Evolutionary conservation across 1,140 invertebrate genomes (phyloP), one percentile per base, ranked within the genome.

Genomic region (Drosophila serrata): DNA sequence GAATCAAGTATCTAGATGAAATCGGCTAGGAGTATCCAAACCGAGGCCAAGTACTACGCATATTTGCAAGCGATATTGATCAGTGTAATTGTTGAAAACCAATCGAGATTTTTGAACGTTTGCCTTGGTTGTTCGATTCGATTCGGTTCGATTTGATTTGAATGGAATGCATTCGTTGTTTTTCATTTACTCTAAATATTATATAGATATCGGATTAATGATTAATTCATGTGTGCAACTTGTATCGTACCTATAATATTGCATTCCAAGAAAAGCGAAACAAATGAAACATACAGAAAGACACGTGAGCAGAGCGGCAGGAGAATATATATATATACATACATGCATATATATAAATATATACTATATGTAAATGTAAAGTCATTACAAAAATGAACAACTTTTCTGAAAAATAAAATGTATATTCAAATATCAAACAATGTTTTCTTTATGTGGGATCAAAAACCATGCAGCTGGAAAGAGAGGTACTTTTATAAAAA

Each of bases 341-440:
- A 75, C 59, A 67, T 74, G 64, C 39, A 76, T 59, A 68, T 17
- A 69, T 75, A 76, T 73, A 75, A 70, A 75, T 57, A 74, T 60
- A 75, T 75, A 55, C 59, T 74, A 76, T 87, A 87, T 87, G 80
- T 90, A 85, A 75, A 75, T 88, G 85, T 88, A 88, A 88, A 90
- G 59, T 84, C 81, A 88, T 81, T 88, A 78, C 45, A 72, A 82
- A 79, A 77, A 90, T 90, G 80, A 90, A 63, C 56, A 85, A 88
- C 74, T 88, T 88, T 88, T 88, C 85, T 85, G 85, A 85, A 88
- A 88, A 90, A 90, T 90, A 88, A 90, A 90, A 65, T 90, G 85
- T 90, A 90, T 90, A 90, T 90, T 90, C 85, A 81, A 90, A 85
- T 90, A 90, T 90, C 49, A 90, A 68, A 24, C 56, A 65, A 22